Base-by-base conservation (phyloP, 2,888 invertebrate species). In the Aphidoletes aphidimyza region DNA sequence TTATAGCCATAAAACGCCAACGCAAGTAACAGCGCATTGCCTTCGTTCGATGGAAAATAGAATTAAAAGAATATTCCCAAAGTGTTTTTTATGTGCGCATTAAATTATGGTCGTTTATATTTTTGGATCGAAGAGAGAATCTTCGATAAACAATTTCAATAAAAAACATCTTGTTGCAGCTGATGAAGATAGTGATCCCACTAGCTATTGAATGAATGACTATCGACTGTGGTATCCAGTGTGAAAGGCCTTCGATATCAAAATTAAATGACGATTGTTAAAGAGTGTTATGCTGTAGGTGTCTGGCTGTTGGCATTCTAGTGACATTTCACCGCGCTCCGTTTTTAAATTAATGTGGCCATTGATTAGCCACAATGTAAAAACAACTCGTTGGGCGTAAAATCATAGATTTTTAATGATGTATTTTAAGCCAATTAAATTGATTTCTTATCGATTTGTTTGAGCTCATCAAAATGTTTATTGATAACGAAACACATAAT, bases 261-360 rank as follows among this genome's bases (percentile, higher is more conserved):
- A 34, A n/a, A 69, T 9, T 69, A 30, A 69, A n/a, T 3, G 0
- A 69, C 30, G 69, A 69, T 69, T 69, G 69, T n/a, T n/a, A 69
- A 69, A 69, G 69, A 69, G 69, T 69, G 69, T 30, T 30, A 69
- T 14, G 69, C 34, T 30, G 69, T 69, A 69, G 69, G 69, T 69
- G 69, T 54, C n/a, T n/a, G n/a, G n/a, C n/a, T 54, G 22, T 30
- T 69, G n/a, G 30, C 69, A 69, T 14, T 14, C 34, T 14, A 14
- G 8, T 34, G 30, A 69, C 69, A 69, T 30, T 69, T 5, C 22
- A 2, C 54, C 22, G n/a, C n/a, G n/a, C n/a, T n/a, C n/a, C n/a
- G n/a, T n/a, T n/a, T n/a, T n/a, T n/a, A n/a, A 2, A 22, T 69
- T 69, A 17, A 69, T 34, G 26, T 2, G 69, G 30, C n/a, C 69